Evolutionary conservation across 2,113 vertebrate species (phyloP).

Genomic region (Rafetus swinhoei): DNA sequence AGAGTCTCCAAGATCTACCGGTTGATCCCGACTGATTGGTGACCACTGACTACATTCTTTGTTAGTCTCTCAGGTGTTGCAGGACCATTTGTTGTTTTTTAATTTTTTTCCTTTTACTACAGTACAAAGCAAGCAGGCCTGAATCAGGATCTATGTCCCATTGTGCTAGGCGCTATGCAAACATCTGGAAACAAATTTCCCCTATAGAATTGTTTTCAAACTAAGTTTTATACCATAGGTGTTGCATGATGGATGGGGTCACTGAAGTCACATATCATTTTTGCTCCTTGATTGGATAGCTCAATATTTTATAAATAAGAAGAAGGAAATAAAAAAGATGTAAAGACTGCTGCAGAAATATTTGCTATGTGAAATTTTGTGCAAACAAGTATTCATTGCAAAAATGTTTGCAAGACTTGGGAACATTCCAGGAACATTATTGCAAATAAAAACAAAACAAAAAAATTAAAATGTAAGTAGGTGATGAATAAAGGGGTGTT

Average conservation of each 20-base stretch:
- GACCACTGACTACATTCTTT: no score
- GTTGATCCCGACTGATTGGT: no score
- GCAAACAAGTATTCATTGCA: accelerated
- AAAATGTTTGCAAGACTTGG: background rate
- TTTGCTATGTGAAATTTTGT: background rate
- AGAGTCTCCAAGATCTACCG: no score
- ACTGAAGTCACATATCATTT: background rate
- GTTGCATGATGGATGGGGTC: background rate
- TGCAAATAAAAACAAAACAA: background rate
- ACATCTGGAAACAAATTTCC: background rate
- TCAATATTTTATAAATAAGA: background rate
- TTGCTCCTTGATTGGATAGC: accelerated
- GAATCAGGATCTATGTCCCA: background rate
- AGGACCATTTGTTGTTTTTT: no score
- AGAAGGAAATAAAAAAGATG: background rate
- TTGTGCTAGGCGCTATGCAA: background rate
- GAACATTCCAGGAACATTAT: background rate
- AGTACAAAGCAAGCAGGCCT: background rate
- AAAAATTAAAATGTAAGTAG: background rate
- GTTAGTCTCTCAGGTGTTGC: no score
- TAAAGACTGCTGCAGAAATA: background rate
- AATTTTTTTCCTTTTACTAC: no score
- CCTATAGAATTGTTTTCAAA: background rate
- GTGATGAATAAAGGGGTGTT: background rate
- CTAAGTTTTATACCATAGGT: background rate